Base-by-base conservation (phyloP, 2,113 vertebrate genomes). In the Struthidea cinerea region DNA sequence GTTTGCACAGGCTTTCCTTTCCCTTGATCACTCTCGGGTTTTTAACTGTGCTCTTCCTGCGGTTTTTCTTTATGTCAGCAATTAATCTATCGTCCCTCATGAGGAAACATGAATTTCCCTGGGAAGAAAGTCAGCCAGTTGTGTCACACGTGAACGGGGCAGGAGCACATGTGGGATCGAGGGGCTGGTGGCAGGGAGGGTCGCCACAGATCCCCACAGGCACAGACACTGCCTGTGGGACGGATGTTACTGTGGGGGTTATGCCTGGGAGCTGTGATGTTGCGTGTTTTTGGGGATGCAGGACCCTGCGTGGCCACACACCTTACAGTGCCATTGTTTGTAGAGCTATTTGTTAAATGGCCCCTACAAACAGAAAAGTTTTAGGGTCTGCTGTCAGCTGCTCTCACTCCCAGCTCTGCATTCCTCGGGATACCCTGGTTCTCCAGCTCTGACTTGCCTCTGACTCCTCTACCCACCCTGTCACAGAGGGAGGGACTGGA, bases 1-100 rank as follows among this genome's bases (percentile, higher is more conserved):
- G 57, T 44, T 87, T 85, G 84, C 78, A 83, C 75, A 85, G 6
- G 37, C 32, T n/a, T 95, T 96, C 90, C 85, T 95, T 85, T n/a
- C 71, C 82, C 79, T 95, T 64, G 55, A 49, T 94, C 83, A 23
- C 3, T 15, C 59, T 35, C 2, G 6, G 37, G 5, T 33, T 80
- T 78, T 80, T 69, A 90, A 65, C 68, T 57, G 49, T 1, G 0
- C 20, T 95, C 71, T 93, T 69, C 88, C 85, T 92, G 90, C 63
- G 30, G 50, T 71, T 89, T 93, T 73, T 69, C 90, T 76, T 92
- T 14, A 8, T 94, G 92, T 64, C 75, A 86, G 71, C 71, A 65
- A 80, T 81, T 82, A 81, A 78, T 81, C 49, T 33, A 1, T 11
- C 49, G 37, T 35, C 68, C 52, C 84, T 78, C 22, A 18, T 12